Evolutionary conservation across 2,888 invertebrate species (phyloP).

Genomic region (Coecobrya sp.): DNA sequence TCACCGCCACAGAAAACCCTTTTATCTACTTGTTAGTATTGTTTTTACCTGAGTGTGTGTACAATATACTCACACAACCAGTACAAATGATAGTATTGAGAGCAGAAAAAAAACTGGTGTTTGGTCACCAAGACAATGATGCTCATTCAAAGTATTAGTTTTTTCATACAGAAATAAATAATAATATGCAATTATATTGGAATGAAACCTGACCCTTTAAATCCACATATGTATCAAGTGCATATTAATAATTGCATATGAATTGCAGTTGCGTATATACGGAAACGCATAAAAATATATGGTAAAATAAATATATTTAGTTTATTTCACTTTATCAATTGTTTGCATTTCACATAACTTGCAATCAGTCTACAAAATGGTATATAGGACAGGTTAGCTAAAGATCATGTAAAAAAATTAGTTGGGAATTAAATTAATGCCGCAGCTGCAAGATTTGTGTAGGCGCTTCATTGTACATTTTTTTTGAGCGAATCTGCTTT

Average conservation of each 20-base stretch:
- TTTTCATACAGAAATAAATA: neutral
- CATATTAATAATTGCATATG: neutral
- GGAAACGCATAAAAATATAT: neutral
- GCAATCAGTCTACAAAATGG: neutral
- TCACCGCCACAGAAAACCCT: neutral
- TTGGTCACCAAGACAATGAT: neutral
- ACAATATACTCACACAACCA: neutral
- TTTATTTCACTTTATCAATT: neutral
- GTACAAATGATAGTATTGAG: neutral
- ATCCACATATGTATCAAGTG: neutral
- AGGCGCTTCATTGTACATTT: neutral
- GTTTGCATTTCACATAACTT: neutral
- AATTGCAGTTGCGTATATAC: neutral
- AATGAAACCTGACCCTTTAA: slow-evolving; percentile 2
- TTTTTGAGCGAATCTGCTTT: neutral
- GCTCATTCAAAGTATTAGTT: neutral
- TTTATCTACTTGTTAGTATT: slow-evolving; percentile 10
- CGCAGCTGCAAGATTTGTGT: neutral
- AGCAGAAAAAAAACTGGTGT: neutral
- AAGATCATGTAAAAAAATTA: neutral
- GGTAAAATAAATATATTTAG: too few species aligned
- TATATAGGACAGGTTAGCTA: neutral
- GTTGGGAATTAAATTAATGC: neutral
- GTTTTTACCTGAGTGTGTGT: neutral
- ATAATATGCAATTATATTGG: neutral